Conservation (phyloP, 1,140 invertebrate species). For the Drosophila melanica region DNA sequence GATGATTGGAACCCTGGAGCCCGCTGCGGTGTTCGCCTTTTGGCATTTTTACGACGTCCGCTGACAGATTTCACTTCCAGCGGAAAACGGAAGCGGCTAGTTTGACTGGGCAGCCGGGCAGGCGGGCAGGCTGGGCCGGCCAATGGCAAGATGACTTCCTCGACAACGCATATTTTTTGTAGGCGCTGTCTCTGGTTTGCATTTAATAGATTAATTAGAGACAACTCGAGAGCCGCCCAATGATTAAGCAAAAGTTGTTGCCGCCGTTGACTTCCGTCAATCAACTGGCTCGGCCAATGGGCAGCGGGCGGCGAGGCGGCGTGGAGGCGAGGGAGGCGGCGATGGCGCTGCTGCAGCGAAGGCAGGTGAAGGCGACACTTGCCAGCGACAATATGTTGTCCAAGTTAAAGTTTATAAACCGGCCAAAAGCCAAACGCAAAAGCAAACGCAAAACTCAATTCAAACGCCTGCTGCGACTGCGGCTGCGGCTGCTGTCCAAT, state of each 20-base stretch:
- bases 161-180: constrained; percentile 67
- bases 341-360: background rate
- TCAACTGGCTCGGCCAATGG: constrained; percentile 44
- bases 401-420: constrained; percentile 51
- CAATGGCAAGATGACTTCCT: constrained; percentile 57
- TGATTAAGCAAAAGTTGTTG: constrained; percentile 78
- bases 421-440: constrained; percentile 22
- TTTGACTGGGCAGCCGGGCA: constrained; percentile 40
- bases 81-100: constrained; percentile 77
- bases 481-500: constrained; percentile 43
- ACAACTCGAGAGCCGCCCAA: constrained; percentile 64
- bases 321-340: no score
- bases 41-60: constrained; percentile 79
- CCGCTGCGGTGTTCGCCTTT: constrained; percentile 39
- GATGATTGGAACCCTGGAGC: constrained; percentile 5
- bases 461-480: constrained; percentile 43
- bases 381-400: constrained; percentile 43
- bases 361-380: constrained; percentile 46
- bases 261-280: constrained; percentile 71
- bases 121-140: constrained; percentile 11
- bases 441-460: constrained; percentile 23
- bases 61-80: constrained; percentile 77
- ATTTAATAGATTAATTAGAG: constrained; percentile 83
- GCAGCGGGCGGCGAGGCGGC: background rate
- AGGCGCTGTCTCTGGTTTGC: constrained; percentile 60